These are phyloP conservation scores for Tortricodes alternella DNA, from an alignment of 2,888 invertebrate genomes.

Conservation along the genomic window DNA sequence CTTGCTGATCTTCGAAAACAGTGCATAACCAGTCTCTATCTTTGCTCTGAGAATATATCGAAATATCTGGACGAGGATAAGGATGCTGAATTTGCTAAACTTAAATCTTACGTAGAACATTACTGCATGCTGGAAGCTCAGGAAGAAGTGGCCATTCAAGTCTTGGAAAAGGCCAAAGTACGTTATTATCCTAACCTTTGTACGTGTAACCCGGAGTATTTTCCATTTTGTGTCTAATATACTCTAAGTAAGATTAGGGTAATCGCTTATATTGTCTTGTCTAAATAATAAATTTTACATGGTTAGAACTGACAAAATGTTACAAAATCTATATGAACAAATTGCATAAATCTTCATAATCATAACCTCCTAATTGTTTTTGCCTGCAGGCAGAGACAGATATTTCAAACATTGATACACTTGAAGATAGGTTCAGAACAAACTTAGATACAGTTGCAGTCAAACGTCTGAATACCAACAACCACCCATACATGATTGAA, in stretches of 20 bases:
- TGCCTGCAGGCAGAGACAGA: constrained; percentile 57
- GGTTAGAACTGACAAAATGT: too few relatives aligned
- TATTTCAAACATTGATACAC: constrained; percentile 50
- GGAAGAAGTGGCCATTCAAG: constrained; percentile 61
- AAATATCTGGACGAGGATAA: constrained; percentile 67
- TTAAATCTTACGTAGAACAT: constrained; percentile 56
- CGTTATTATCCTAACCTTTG: background rate
- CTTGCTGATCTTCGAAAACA: constrained; percentile 63
- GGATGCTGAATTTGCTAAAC: constrained; percentile 55
- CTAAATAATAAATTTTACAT: too few relatives aligned
- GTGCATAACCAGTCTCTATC: constrained; percentile 64
- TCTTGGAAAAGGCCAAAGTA: constrained; percentile 61
- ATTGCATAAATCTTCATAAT: too few relatives aligned
- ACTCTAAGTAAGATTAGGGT: too few relatives aligned
- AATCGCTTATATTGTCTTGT: too few relatives aligned
- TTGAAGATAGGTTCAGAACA: constrained; percentile 55
- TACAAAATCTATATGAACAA: too few relatives aligned
- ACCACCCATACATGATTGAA: constrained; percentile 63
- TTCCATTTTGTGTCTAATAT: too few relatives aligned
- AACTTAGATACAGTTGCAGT: constrained; percentile 52
- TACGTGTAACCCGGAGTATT: too few relatives aligned
- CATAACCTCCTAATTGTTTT: background rate
- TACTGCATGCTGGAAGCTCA: constrained; percentile 66
- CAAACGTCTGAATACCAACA: constrained; percentile 47
- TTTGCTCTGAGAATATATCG: constrained; percentile 65